phyloP scores from a whole-genome alignment of 1,140 invertebrate species.

The Drosophila auraria region DNA sequence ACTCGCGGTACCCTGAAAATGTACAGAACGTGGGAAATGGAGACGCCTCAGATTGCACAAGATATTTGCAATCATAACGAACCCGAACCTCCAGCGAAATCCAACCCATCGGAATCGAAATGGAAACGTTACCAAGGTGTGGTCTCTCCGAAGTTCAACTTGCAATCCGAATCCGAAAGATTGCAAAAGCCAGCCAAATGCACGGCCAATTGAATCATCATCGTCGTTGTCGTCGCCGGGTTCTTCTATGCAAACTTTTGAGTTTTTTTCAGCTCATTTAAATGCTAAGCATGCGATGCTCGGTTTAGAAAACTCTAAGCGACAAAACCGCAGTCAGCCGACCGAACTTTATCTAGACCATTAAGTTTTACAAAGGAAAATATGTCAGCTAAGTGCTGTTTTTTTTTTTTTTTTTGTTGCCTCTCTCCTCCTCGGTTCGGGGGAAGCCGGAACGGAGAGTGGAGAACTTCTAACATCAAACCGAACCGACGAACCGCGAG shows the following conservation, averaged over 20 bases:
- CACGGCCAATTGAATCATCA: constrained; percentile 75
- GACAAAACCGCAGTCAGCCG: constrained; percentile 49
- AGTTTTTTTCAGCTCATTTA: constrained; percentile 63
- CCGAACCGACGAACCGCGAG: constrained; percentile 41
- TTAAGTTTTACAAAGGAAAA: constrained; percentile 79
- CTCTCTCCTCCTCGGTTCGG: not conserved
- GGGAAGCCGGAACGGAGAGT: constrained; percentile 5
- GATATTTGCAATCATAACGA: constrained; percentile 61
- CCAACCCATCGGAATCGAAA: constrained; percentile 28
- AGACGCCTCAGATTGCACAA: constrained; percentile 74
- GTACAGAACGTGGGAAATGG: constrained; percentile 67
- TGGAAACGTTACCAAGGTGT: constrained; percentile 51
- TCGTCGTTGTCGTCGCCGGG: constrained; percentile 5
- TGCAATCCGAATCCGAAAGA: constrained; percentile 57
- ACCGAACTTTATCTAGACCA: constrained; percentile 79
- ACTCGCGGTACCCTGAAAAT: not conserved
- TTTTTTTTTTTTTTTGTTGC: constrained; percentile 27
- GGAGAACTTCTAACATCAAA: constrained; percentile 61
- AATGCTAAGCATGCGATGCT: constrained; percentile 62
- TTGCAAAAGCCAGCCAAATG: constrained; percentile 44
- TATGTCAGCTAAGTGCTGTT: constrained; percentile 72
- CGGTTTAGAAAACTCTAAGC: constrained; percentile 39
- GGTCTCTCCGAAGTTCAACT: constrained; percentile 59
- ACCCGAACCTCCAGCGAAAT: constrained; percentile 50
- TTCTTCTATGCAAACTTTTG: constrained; percentile 28